These are phyloP conservation scores for Coregonus sp. DNA, from an alignment of 2,797 vertebrate species.

Conservation along the genomic window DNA sequence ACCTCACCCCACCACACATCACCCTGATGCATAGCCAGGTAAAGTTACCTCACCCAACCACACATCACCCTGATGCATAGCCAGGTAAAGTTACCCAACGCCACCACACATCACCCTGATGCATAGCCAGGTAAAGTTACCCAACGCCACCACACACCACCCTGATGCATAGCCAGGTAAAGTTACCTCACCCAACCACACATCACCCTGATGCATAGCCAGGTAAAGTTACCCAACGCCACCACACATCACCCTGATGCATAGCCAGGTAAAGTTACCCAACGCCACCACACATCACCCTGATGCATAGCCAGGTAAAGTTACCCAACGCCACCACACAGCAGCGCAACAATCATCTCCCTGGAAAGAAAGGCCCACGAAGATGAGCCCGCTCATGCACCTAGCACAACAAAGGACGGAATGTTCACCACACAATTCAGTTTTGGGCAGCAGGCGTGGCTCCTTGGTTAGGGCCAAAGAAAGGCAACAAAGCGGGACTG, in stretches of 20 bases:
- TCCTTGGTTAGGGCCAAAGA: constrained; percentile 85
- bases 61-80: constrained; percentile 66
- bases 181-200: constrained; percentile 80
- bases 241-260: constrained; percentile 66
- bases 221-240: no score
- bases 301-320: constrained; percentile 79
- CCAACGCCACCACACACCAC: constrained; percentile 69
- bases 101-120: constrained; percentile 66
- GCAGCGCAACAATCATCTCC: constrained; percentile 83
- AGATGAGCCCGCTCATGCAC: constrained; percentile 91
- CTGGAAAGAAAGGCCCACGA: constrained; percentile 80
- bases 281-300: constrained; percentile 71
- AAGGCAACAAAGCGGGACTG: constrained; percentile 86
- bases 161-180: constrained; percentile 80
- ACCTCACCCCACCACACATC: constrained; percentile 74
- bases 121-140: constrained; percentile 73
- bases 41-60: constrained; percentile 80
- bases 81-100: no score
- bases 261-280: constrained; percentile 76
- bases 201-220: constrained; percentile 67
- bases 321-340: constrained; percentile 78
- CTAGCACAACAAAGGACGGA: constrained; percentile 88
- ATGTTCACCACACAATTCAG: constrained; percentile 83
- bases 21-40: constrained; percentile 79
- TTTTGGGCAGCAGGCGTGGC: constrained; percentile 93